Conservation (phyloP, 2,888 invertebrate species). For the Buathra laborator region DNA sequence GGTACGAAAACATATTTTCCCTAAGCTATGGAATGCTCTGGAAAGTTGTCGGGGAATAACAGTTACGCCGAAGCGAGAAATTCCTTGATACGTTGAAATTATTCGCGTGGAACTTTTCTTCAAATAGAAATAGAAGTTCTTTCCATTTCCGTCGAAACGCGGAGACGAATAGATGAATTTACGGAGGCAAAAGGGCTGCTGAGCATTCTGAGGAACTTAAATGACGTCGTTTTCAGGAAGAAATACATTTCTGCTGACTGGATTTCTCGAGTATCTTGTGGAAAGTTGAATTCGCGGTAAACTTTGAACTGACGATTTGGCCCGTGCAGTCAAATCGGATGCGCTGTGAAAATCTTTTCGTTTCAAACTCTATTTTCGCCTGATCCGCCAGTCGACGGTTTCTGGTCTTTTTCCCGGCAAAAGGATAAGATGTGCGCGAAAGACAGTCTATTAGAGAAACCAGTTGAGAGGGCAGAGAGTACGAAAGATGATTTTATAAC, state of each 20-base stretch:
- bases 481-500: slow-evolving; percentile 60
- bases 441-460: slow-evolving; percentile 35
- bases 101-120: background rate
- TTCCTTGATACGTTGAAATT: background rate
- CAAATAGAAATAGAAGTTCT: background rate
- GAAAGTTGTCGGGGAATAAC: no score
- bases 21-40: no score
- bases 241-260: background rate
- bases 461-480: slow-evolving; percentile 3
- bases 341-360: background rate
- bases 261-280: background rate
- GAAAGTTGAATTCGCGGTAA: background rate
- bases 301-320: background rate
- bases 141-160: background rate
- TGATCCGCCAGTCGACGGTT: background rate
- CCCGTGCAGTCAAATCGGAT: background rate
- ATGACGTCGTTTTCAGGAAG: background rate
- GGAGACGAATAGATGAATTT: background rate
- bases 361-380: background rate
- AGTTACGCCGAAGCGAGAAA: no score
- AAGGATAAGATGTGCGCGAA: background rate
- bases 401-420: background rate
- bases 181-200: background rate
- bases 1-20: background rate
- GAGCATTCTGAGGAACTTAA: background rate